A percentile compares a stretch with the other conserved stretches of the same genome.
These are phyloP conservation scores for Helobdella robusta DNA, from an alignment of 2,888 invertebrate species.

Conservation along the genomic window DNA sequence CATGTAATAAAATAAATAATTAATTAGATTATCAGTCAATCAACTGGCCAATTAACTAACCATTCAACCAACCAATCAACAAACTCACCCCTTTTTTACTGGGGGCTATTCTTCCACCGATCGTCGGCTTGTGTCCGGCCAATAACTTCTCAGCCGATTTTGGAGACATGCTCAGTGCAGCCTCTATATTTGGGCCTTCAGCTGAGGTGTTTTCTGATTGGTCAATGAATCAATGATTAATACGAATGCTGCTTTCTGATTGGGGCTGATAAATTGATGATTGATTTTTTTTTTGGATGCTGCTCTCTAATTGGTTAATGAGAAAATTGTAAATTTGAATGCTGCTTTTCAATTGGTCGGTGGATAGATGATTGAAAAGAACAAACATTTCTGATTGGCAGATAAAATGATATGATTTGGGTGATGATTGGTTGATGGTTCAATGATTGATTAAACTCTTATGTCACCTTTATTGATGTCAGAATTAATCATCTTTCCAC, in stretches of 20 bases:
- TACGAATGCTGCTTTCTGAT: neutral
- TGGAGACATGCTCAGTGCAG: conserved; percentile 49
- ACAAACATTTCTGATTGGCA: too few species aligned
- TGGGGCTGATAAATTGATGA: neutral
- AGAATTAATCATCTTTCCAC: too few species aligned
- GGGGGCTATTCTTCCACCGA: conserved; percentile 61
- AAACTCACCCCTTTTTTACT: conserved; percentile 62
- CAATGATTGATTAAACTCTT: too few species aligned
- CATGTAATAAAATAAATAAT: neutral
- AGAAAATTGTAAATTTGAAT: neutral
- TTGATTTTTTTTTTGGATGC: too few species aligned
- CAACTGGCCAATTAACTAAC: too few species aligned
- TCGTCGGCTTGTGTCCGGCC: conserved; percentile 59
- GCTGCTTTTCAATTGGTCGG: too few species aligned
- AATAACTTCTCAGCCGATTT: conserved; percentile 43
- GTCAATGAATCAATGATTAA: neutral
- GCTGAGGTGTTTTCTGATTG: neutral
- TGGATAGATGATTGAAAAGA: too few species aligned
- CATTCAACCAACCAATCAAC: neutral
- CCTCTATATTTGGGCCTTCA: conserved; percentile 52
- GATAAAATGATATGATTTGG: too few species aligned
- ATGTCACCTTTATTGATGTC: too few species aligned
- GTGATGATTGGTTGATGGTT: too few species aligned
- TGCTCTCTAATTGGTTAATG: neutral
- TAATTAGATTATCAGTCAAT: too few species aligned